Evolutionary conservation across 2,888 invertebrate genomes (phyloP).

Genomic region (Mantis religiosa): DNA sequence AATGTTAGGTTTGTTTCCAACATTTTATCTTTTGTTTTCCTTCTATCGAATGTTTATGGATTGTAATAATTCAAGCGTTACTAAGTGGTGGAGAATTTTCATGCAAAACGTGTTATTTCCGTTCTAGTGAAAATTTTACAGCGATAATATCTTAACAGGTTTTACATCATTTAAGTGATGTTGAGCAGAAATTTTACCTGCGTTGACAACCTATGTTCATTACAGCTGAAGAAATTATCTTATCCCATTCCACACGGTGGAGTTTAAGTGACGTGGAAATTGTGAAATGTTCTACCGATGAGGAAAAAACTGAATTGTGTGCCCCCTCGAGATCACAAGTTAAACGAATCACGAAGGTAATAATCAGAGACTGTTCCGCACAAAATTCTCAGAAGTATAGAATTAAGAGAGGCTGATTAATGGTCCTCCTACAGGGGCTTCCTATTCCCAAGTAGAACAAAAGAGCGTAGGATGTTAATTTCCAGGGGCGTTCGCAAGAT

Average conservation of each 20-base stretch:
- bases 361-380: neutral
- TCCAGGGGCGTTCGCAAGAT: neutral
- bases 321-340: neutral
- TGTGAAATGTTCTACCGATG: neutral
- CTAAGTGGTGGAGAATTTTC: too few species aligned
- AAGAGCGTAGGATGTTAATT: neutral
- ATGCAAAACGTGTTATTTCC: too few species aligned
- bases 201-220: too few species aligned
- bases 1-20: too few species aligned
- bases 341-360: neutral
- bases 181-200: too few species aligned
- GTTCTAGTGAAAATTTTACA: too few species aligned
- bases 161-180: too few species aligned
- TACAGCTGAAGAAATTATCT: too few species aligned
- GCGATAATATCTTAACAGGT: too few species aligned
- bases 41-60: too few species aligned
- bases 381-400: neutral
- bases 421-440: neutral
- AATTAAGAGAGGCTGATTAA: neutral
- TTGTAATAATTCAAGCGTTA: too few species aligned
- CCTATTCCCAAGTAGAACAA: neutral
- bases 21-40: too few species aligned
- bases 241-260: neutral
- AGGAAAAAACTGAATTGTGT: neutral
- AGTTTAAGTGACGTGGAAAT: neutral